These are phyloP conservation scores for Drosophila merina DNA, from an alignment of 2,888 invertebrate species.

Conservation along the genomic window DNA sequence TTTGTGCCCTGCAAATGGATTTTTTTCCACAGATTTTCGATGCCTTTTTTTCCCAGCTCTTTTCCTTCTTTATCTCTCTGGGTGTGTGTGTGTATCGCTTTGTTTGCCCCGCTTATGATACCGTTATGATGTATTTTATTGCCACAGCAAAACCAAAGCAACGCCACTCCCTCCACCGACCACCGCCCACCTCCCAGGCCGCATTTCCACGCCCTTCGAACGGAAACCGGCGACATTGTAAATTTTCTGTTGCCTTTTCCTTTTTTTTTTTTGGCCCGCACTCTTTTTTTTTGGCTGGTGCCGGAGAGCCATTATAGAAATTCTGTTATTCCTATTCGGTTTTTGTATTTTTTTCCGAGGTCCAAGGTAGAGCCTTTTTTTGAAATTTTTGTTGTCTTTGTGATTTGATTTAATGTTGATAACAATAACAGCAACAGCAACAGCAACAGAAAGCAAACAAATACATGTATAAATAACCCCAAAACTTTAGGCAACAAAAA, in stretches of 20 bases:
- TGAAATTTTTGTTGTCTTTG: conserved; percentile 75
- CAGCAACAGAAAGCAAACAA: conserved; percentile 47
- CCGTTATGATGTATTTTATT: conserved; percentile 81
- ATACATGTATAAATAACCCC: conserved; percentile 46
- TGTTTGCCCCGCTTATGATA: conserved; percentile 80
- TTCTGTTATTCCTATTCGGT: conserved; percentile 50
- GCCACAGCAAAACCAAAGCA: conserved; percentile 74
- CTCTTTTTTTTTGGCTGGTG: conserved; percentile 20
- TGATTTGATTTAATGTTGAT: conserved; percentile 79
- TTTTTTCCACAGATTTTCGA: conserved; percentile 78
- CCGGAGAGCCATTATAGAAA: conserved; percentile 44
- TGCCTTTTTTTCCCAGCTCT: conserved; percentile 60
- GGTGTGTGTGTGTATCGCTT: conserved; percentile 66
- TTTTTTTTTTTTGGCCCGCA: conserved; percentile 32
- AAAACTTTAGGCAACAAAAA: conserved; percentile 50
- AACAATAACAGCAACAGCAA: conserved; percentile 73
- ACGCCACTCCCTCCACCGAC: conserved; percentile 2
- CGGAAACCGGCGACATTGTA: conserved; percentile 81
- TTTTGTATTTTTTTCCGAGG: conserved; percentile 38
- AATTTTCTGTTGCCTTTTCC: conserved; percentile 63
- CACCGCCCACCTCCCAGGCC: conserved; percentile 11
- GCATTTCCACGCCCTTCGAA: conserved; percentile 17
- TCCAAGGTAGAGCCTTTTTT: conserved; percentile 59
- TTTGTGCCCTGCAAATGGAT: conserved; percentile 71
- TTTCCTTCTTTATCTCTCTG: conserved; percentile 35